These are phyloP conservation scores for Ceratotherium simum DNA, from an alignment of 2,113 vertebrate genomes.

Conservation along the genomic window DNA sequence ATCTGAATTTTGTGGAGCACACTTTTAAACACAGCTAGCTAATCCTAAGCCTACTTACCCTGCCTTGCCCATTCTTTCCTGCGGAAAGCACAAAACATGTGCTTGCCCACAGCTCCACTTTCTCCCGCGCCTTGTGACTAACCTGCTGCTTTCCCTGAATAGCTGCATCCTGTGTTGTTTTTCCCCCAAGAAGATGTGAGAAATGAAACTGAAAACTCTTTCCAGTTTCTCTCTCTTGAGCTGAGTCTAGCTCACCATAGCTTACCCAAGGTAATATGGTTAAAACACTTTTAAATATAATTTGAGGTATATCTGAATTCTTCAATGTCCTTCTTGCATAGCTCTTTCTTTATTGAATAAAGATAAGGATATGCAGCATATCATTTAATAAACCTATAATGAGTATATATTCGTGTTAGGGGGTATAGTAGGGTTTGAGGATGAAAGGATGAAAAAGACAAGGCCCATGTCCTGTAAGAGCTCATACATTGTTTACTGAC, in stretches of 20 bases:
- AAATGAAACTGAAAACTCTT: background rate
- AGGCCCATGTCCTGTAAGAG: background rate
- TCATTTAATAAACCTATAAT: background rate
- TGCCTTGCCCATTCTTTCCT: background rate
- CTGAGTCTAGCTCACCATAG: background rate
- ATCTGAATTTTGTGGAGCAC: background rate
- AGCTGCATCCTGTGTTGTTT: background rate
- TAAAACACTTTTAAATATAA: background rate
- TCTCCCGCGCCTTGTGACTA: background rate
- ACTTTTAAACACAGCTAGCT: background rate
- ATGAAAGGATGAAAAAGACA: background rate
- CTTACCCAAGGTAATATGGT: background rate
- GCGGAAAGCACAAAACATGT: background rate
- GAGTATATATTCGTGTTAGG: background rate
- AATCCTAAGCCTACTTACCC: background rate
- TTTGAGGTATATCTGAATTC: background rate
- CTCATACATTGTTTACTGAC: background rate
- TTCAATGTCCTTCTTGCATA: background rate
- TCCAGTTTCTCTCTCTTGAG: background rate
- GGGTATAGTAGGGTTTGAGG: background rate
- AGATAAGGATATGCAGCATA: background rate
- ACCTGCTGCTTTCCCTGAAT: too few relatives aligned
- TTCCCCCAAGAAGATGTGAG: background rate
- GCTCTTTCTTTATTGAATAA: background rate
- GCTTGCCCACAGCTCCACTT: background rate